phyloP scores from a whole-genome alignment of 2,888 invertebrate species.

The Bombyx huttoni region DNA sequence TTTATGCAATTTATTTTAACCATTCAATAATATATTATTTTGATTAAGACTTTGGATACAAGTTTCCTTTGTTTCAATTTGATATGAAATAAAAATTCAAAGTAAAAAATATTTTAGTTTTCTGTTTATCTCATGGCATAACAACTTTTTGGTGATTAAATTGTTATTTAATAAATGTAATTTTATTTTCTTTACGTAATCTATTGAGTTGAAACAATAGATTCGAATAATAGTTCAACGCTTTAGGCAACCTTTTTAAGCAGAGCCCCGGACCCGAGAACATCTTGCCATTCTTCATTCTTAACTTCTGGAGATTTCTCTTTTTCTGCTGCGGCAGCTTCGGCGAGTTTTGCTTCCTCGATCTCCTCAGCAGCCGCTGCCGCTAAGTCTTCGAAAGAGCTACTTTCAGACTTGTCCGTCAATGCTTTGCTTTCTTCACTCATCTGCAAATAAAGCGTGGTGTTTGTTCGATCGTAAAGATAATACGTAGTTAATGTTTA shows the following conservation, averaged over 20 bases:
- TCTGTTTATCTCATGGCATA: no score
- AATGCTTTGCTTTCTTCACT: conserved; percentile 50
- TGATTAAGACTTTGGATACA: no score
- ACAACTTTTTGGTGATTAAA: no score
- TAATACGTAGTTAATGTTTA: conserved; percentile 37
- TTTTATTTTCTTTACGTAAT: no score
- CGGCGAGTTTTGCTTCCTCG: conserved; percentile 58
- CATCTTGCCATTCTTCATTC: conserved; percentile 78
- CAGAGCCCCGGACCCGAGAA: conserved; percentile 84
- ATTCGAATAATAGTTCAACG: background rate
- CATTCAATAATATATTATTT: no score
- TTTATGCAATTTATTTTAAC: no score
- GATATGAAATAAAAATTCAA: background rate
- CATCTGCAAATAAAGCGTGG: conserved; percentile 48
- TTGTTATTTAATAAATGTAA: no score
- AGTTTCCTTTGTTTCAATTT: background rate
- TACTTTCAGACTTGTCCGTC: conserved; percentile 75
- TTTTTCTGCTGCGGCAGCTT: conserved; percentile 42
- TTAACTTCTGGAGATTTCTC: conserved; percentile 34
- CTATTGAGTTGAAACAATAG: no score
- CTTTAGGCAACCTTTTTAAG: conserved; percentile 58
- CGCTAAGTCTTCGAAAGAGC: conserved; percentile 76
- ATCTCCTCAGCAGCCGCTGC: conserved; percentile 72
- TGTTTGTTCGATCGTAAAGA: conserved; percentile 21
- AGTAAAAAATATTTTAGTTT: background rate